Conservation (phyloP, 2,888 invertebrate genomes). For the Epistrophella euchroma region DNA sequence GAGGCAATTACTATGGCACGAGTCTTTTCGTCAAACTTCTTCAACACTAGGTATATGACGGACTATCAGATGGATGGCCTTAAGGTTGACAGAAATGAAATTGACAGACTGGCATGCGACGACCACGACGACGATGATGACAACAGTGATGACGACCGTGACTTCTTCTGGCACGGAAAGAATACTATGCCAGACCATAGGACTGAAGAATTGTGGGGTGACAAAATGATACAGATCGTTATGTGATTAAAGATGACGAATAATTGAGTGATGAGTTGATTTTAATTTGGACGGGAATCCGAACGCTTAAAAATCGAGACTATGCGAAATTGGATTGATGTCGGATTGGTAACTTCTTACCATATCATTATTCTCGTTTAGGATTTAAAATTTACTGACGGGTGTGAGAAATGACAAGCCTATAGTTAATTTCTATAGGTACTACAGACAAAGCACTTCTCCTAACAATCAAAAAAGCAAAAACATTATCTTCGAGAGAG, state of each 20-base stretch:
- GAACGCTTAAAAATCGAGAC: not conserved
- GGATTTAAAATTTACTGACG: not conserved
- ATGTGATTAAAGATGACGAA: constrained; percentile 23
- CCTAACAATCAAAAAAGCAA: too few species aligned
- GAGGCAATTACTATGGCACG: constrained; percentile 69
- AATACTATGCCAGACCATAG: not conserved
- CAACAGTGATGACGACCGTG: constrained; percentile 24
- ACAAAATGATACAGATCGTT: constrained; percentile 27
- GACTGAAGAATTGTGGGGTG: constrained; percentile 10
- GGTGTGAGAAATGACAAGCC: not conserved
- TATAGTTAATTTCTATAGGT: too few species aligned
- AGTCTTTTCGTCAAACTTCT: constrained; percentile 54
- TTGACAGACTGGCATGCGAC: constrained; percentile 48
- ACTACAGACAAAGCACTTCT: too few species aligned
- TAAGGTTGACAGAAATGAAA: constrained; percentile 36
- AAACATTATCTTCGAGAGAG: too few species aligned
- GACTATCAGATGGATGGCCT: constrained; percentile 60
- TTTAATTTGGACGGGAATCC: not conserved
- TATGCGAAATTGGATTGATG: not conserved
- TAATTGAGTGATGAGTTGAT: constrained; percentile 22
- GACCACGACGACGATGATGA: constrained; percentile 17
- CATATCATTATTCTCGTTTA: not conserved
- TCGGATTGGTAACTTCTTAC: not conserved
- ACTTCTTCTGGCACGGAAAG: constrained; percentile 35
- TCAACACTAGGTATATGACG: constrained; percentile 40